Conservation (phyloP, 2,797 vertebrate genomes). For the Chelon labrosus region DNA sequence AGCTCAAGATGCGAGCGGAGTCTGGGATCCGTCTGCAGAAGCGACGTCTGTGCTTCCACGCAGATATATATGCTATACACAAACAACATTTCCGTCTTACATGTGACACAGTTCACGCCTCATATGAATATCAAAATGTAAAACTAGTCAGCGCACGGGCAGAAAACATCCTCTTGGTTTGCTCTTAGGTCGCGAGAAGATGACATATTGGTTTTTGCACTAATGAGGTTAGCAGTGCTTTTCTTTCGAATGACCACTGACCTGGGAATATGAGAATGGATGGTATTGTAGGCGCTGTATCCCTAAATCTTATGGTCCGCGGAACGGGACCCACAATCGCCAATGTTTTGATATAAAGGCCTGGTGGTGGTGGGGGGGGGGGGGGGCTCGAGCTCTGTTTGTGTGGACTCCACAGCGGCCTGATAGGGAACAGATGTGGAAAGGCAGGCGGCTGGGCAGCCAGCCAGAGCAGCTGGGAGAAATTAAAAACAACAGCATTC, state of each 20-base stretch:
- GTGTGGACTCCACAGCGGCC: conserved; percentile 84
- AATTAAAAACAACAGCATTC: conserved; percentile 91
- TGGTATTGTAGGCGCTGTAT: conserved; percentile 40
- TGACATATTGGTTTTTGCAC: conserved; percentile 9
- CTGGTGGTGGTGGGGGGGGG: conserved; percentile 70
- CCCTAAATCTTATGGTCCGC: conserved; percentile 54
- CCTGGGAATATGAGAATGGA: conserved; percentile 11
- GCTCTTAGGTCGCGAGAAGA: conserved; percentile 18
- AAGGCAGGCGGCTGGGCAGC: conserved; percentile 89
- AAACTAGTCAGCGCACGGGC: conserved; percentile 5
- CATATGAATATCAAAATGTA: conserved; percentile 33
- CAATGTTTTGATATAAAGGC: conserved; percentile 88
- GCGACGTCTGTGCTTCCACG: conserved; percentile 44
- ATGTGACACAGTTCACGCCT: conserved; percentile 36
- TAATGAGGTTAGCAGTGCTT: conserved; percentile 23
- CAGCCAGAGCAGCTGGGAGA: conserved; percentile 91
- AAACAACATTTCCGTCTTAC: conserved; percentile 47
- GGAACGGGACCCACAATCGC: conserved; percentile 82
- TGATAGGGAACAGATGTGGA: conserved; percentile 94
- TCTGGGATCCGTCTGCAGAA: conserved; percentile 71
- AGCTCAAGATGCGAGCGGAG: conserved; percentile 79
- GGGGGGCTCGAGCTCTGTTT: conserved; percentile 83
- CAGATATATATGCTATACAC: conserved; percentile 24
- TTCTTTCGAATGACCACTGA: conserved; percentile 34
- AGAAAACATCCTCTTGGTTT: conserved; percentile 18